Conservation (phyloP, 2,113 vertebrate species). For the human (Homo sapiens) region DNA sequence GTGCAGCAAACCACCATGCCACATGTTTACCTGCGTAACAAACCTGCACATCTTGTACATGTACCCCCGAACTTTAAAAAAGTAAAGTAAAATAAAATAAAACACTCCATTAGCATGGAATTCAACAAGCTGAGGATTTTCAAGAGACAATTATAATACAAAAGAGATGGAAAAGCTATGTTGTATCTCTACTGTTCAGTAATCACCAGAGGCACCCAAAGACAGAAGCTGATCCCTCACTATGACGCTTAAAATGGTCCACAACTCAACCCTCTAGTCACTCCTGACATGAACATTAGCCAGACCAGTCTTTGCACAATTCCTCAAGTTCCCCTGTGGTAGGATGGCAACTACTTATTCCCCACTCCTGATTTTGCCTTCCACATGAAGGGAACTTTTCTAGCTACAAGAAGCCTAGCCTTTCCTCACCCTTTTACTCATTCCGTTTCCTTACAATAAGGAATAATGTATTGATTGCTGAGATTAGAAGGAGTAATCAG, state of each 20-base stretch:
- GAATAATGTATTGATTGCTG: neutral
- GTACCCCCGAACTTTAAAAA: too few species aligned
- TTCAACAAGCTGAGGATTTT: neutral
- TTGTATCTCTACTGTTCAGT: neutral
- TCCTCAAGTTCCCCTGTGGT: neutral
- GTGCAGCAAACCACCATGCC: too few species aligned
- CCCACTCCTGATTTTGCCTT: neutral
- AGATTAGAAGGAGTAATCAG: neutral
- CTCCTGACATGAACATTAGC: neutral
- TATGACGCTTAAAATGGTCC: rapidly evolving
- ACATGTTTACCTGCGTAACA: too few species aligned
- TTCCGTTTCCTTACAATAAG: neutral
- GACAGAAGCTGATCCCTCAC: neutral
- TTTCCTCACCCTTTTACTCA: neutral
- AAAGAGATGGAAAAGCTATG: neutral
- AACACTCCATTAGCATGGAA: neutral
- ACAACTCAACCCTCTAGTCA: neutral
- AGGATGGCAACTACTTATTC: neutral
- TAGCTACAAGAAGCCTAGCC: neutral
- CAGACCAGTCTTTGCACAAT: rapidly evolving
- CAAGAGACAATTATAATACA: neutral
- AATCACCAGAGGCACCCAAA: neutral
- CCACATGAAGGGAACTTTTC: neutral
- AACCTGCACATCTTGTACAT: too few species aligned
- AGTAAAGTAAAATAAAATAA: too few species aligned